phyloP scores from a whole-genome alignment of 2,113 vertebrate species.

The Dipodomys stephensi region DNA sequence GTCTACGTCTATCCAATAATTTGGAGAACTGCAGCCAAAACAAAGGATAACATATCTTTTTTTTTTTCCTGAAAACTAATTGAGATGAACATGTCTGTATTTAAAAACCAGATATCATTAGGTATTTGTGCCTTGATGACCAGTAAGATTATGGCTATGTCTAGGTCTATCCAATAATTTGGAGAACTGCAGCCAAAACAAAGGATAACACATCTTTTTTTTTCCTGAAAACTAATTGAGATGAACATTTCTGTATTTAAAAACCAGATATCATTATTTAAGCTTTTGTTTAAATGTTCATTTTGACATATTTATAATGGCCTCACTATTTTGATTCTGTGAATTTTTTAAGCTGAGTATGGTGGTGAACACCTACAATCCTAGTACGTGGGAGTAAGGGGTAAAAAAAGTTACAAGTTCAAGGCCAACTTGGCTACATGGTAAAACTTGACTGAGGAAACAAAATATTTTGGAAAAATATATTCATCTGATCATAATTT shows the following conservation, averaged over 20 bases:
- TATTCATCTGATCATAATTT: slow-evolving; percentile 43
- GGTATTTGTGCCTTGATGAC: neutral
- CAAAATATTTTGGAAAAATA: too few species aligned
- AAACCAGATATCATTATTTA: neutral
- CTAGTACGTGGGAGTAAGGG: too few species aligned
- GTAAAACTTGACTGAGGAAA: too few species aligned
- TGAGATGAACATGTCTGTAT: slow-evolving; percentile 4
- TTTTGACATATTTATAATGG: neutral
- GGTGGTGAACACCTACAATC: too few species aligned
- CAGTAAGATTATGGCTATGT: neutral
- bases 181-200: neutral
- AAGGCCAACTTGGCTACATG: too few species aligned
- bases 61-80: slow-evolving; percentile 33
- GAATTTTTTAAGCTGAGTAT: neutral
- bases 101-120: neutral
- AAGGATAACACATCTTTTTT: slow-evolving; percentile 21
- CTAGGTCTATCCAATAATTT: neutral
- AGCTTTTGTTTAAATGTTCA: neutral
- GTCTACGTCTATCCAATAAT: neutral
- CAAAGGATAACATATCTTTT: neutral
- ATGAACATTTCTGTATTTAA: neutral
- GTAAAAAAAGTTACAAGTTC: too few species aligned
- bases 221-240: slow-evolving; percentile 27
- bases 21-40: neutral
- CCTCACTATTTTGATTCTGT: neutral